Percentiles rank a stretch among this genome's conserved stretches.
These are phyloP conservation scores for Nothocercus julius DNA, from an alignment of 2,113 vertebrate genomes.

Conservation along the genomic window DNA sequence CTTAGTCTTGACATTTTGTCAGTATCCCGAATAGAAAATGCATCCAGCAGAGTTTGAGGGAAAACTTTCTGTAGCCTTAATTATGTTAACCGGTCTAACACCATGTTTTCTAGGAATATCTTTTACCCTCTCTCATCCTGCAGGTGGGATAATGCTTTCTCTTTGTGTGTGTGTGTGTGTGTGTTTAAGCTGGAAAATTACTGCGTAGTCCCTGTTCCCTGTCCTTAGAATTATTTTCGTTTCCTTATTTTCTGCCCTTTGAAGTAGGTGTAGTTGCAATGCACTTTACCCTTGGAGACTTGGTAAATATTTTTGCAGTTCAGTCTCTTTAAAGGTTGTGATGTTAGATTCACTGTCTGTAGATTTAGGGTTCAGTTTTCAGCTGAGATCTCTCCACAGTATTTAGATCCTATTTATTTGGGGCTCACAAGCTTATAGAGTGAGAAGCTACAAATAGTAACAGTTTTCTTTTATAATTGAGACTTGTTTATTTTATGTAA, in stretches of 20 bases:
- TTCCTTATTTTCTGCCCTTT: slow-evolving; percentile 56
- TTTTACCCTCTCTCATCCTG: background rate
- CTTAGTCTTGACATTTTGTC: background rate
- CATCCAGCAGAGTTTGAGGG: background rate
- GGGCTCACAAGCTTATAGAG: slow-evolving; percentile 30
- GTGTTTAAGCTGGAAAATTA: slow-evolving; percentile 24
- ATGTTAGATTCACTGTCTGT: slow-evolving; percentile 60
- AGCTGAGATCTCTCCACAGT: slow-evolving; percentile 65
- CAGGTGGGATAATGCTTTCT: slow-evolving; percentile 23
- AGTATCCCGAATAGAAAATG: background rate
- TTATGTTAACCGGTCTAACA: background rate
- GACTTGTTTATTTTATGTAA: slow-evolving; percentile 63
- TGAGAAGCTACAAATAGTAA: slow-evolving; percentile 45
- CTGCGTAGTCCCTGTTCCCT: background rate
- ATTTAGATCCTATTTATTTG: slow-evolving; percentile 71
- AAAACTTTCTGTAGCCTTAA: slow-evolving; percentile 11
- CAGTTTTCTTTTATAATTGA: slow-evolving; percentile 37
- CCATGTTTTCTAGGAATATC: background rate
- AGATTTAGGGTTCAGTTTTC: slow-evolving; percentile 62
- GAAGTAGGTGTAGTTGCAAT: slow-evolving; percentile 71
- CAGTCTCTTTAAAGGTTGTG: slow-evolving; percentile 67
- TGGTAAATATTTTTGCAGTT: slow-evolving; percentile 75
- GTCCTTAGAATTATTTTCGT: slow-evolving; percentile 39
- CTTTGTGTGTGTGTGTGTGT: background rate
- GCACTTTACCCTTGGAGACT: slow-evolving; percentile 82